Percentiles rank a stretch among this genome's conserved stretches.
These are phyloP conservation scores for Gorsachius goisagi DNA, from an alignment of 2,113 vertebrate genomes.

Conservation along the genomic window DNA sequence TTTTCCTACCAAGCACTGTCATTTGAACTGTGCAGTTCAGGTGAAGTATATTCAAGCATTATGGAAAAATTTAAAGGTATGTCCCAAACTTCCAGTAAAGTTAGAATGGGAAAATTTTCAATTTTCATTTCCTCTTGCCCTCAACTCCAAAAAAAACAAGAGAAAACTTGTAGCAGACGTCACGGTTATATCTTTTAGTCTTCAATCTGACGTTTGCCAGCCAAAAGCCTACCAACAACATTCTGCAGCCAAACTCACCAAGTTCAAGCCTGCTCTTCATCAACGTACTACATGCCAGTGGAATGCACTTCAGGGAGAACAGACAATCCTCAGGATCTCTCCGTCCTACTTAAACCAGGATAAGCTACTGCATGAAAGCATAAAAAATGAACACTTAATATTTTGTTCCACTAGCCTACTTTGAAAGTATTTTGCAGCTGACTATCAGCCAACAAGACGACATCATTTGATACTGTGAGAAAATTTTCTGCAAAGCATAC, in stretches of 20 bases:
- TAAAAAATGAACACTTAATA: neutral
- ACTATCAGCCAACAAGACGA: neutral
- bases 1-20: neutral
- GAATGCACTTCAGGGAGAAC: slow-evolving; percentile 8
- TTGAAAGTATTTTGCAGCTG: neutral
- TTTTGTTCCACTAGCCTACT: slow-evolving; percentile 32
- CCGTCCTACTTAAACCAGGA: slow-evolving; percentile 14
- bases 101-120: neutral
- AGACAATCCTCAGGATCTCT: neutral
- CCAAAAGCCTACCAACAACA: neutral
- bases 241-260: slow-evolving; percentile 6
- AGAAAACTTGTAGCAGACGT: neutral
- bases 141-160: neutral
- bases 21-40: neutral
- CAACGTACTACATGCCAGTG: neutral
- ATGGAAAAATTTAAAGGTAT: neutral
- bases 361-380: neutral
- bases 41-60: neutral
- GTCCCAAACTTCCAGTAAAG: neutral
- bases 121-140: neutral
- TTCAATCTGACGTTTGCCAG: neutral
- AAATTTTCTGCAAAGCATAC: neutral
- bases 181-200: neutral
- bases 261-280: slow-evolving; percentile 35
- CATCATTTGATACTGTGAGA: neutral